phyloP scores from a whole-genome alignment of 2,888 invertebrate genomes.

The Xylota segnis region DNA sequence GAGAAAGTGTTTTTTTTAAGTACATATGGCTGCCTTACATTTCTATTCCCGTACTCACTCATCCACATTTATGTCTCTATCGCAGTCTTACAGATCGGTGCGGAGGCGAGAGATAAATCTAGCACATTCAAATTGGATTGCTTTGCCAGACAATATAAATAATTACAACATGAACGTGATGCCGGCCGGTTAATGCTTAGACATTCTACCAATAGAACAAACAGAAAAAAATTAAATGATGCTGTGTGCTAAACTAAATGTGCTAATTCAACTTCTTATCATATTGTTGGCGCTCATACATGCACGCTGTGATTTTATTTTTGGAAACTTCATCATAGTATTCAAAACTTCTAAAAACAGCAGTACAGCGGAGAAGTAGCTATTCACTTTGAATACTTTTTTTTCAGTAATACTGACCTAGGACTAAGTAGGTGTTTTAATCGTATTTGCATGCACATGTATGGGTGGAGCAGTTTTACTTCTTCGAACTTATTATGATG shows the following conservation, averaged over 20 bases:
- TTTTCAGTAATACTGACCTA: constrained; percentile 61
- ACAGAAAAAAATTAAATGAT: neutral
- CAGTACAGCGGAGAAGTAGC: constrained; percentile 3
- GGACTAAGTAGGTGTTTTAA: constrained; percentile 61
- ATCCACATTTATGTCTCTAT: constrained; percentile 25
- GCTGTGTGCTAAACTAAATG: neutral
- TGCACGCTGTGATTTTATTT: constrained; percentile 40
- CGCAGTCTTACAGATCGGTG: constrained; percentile 22
- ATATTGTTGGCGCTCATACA: constrained; percentile 1
- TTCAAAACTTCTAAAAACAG: constrained; percentile 36
- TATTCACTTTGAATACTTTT: neutral
- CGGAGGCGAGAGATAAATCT: constrained; percentile 5
- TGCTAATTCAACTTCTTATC: constrained; percentile 24
- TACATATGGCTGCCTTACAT: constrained; percentile 1
- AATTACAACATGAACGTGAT: constrained; percentile 39
- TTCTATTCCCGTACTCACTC: constrained; percentile 40
- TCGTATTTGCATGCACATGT: constrained; percentile 55
- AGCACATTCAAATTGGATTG: constrained; percentile 6
- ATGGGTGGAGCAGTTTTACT: constrained; percentile 50
- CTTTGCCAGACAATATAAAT: constrained; percentile 29
- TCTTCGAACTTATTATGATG: constrained; percentile 11
- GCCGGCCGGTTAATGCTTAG: constrained; percentile 42
- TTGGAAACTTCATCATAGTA: constrained; percentile 61
- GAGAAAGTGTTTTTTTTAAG: constrained; percentile 34
- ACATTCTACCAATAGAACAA: neutral